Conservation (phyloP, 2,113 vertebrate species). For the Hepsetus odoe region DNA sequence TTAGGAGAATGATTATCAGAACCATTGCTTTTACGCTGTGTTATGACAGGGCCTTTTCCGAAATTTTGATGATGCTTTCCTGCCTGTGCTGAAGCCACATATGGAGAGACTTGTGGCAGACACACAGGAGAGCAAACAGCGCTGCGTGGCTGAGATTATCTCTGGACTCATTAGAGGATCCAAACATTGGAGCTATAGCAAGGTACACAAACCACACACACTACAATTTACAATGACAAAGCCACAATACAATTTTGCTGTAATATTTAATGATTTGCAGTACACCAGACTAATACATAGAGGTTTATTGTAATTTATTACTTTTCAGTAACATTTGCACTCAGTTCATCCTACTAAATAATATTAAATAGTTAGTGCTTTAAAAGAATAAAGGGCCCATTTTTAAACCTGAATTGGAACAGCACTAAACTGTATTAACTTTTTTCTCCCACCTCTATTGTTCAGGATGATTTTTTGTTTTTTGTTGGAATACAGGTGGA, state of each 20-base stretch:
- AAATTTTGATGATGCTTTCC: slow-evolving; percentile 89
- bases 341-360: no score
- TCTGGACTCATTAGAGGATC: slow-evolving; percentile 94
- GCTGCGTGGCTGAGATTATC: slow-evolving; percentile 94
- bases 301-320: no score
- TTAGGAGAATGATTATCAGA: no score
- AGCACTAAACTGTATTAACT: no score
- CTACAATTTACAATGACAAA: background rate
- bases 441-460: background rate
- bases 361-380: no score
- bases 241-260: background rate
- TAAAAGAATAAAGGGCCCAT: no score
- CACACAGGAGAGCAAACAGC: slow-evolving; percentile 92
- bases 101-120: slow-evolving; percentile 90
- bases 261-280: no score
- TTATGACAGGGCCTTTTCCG: slow-evolving; percentile 88
- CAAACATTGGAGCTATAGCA: slow-evolving; percentile 94
- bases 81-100: slow-evolving; percentile 87
- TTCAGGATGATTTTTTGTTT: no score
- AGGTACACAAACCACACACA: slow-evolving; percentile 71
- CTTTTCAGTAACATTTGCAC: no score
- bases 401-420: no score
- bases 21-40: background rate
- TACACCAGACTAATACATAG: no score
- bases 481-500: slow-evolving; percentile 80